These are phyloP conservation scores for Lepilemur ruficaudatus DNA, from an alignment of 2,797 vertebrate species.

Conservation along the genomic window DNA sequence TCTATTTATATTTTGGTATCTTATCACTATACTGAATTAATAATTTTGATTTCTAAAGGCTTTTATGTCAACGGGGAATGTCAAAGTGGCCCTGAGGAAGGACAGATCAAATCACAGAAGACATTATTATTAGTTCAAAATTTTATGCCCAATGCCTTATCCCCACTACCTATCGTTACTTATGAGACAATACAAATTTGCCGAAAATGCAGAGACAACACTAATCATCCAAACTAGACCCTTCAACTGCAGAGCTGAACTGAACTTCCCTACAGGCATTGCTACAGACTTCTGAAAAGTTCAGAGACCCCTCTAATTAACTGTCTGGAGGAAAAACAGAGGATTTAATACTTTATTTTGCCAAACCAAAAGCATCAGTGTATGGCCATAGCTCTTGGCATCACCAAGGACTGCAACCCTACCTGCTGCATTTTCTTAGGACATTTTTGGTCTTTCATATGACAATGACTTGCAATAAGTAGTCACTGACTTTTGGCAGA, in stretches of 20 bases:
- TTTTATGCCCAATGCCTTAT: not conserved
- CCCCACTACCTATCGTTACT: not conserved
- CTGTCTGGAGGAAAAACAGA: not conserved
- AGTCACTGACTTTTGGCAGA: slow-evolving; percentile 82
- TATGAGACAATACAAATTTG: slow-evolving; percentile 15
- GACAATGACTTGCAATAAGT: slow-evolving; percentile 82
- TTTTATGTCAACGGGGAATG: not conserved
- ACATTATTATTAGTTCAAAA: not conserved
- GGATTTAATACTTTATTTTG: slow-evolving; percentile 62
- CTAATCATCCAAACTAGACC: slow-evolving; percentile 21
- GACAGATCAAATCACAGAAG: not conserved
- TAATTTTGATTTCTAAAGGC: not conserved
- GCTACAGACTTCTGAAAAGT: slow-evolving; percentile 37
- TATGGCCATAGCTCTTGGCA: slow-evolving; percentile 70
- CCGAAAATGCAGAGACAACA: slow-evolving; percentile 31
- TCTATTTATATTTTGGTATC: slow-evolving; percentile 5
- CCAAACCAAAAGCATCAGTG: slow-evolving; percentile 37
- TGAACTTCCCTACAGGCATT: slow-evolving; percentile 37
- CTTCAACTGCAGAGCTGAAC: not conserved
- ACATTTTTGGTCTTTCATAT: slow-evolving; percentile 81
- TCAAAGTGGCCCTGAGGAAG: not conserved
- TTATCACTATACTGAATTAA: not conserved
- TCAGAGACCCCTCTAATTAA: slow-evolving; percentile 59
- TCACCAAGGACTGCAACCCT: slow-evolving; percentile 58
- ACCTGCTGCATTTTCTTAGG: slow-evolving; percentile 80